Evolutionary conservation across 2,888 invertebrate species (phyloP).

Genomic region (Rotaria macrura): DNA sequence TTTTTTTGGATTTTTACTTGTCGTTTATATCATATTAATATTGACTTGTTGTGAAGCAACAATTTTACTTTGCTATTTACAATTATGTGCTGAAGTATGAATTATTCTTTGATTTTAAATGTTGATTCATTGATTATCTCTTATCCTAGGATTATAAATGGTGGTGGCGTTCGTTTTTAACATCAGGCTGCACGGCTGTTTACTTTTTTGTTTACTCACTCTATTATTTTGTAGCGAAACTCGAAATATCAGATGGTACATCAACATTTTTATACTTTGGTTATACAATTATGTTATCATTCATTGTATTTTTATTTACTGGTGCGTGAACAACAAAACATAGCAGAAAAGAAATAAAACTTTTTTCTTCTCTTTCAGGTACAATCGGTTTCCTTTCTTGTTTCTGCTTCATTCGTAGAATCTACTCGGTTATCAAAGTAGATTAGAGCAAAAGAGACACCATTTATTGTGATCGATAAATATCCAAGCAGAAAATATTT

Average conservation of each 20-base stretch:
- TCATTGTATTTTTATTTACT: slow-evolving; percentile 88
- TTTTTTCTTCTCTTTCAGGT: slow-evolving; percentile 51
- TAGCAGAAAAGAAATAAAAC: neutral
- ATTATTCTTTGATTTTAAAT: neutral
- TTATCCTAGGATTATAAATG: slow-evolving; percentile 75
- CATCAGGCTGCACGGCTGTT: slow-evolving; percentile 87
- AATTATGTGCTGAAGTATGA: slow-evolving; percentile 71
- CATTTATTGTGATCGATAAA: neutral
- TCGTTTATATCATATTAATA: slow-evolving; percentile 83
- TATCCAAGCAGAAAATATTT: too few relatives aligned
- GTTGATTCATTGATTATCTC: neutral
- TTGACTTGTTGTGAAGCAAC: slow-evolving; percentile 94
- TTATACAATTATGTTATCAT: slow-evolving; percentile 93
- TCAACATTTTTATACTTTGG: slow-evolving; percentile 96
- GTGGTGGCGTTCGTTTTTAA: slow-evolving; percentile 95
- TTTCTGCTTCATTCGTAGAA: slow-evolving; percentile 95
- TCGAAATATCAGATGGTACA: slow-evolving; percentile 82
- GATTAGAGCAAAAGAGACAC: slow-evolving; percentile 38
- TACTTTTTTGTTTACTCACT: slow-evolving; percentile 94
- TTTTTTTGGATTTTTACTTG: slow-evolving; percentile 91
- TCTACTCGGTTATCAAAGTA: slow-evolving; percentile 70
- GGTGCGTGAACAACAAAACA: slow-evolving; percentile 54
- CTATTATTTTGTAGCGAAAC: slow-evolving; percentile 89
- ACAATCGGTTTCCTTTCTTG: slow-evolving; percentile 93
- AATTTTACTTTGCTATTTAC: slow-evolving; percentile 86